Percentiles rank a stretch among this genome's conserved stretches.
Conservation (phyloP, 1,140 invertebrate species). For the Psix sp. region DNA sequence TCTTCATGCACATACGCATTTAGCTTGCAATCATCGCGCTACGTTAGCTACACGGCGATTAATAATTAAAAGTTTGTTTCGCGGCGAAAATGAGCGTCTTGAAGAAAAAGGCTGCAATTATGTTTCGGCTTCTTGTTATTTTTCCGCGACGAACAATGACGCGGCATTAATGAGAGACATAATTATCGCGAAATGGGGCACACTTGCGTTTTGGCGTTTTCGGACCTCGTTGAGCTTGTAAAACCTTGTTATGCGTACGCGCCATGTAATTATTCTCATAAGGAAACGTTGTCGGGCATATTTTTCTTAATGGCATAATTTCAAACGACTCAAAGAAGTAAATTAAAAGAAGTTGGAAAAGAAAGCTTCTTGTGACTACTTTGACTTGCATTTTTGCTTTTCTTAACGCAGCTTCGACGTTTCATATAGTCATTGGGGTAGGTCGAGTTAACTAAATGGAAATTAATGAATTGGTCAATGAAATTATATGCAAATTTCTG, state of each 20-base stretch:
- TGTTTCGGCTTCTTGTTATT: conserved; percentile 37
- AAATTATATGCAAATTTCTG: too few relatives aligned
- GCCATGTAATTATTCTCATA: conserved; percentile 25
- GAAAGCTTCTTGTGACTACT: conserved; percentile 33
- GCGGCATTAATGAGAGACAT: conserved; percentile 73
- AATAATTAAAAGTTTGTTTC: conserved; percentile 36
- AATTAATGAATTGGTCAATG: too few relatives aligned
- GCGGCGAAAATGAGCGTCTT: conserved; percentile 14
- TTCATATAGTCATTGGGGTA: too few relatives aligned
- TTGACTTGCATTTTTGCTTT: conserved; percentile 1
- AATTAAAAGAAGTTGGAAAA: conserved; percentile 41
- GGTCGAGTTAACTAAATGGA: too few relatives aligned
- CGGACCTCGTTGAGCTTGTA: conserved; percentile 35
- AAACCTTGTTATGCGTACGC: conserved; percentile 31
- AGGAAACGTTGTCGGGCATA: conserved; percentile 6
- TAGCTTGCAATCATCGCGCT: conserved; percentile 34
- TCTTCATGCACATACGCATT: conserved; percentile 48
- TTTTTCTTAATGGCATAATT: conserved; percentile 50
- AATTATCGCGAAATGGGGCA: conserved; percentile 68
- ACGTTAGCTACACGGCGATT: conserved; percentile 33
- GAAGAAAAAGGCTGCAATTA: conserved; percentile 49
- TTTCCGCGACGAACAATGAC: conserved; percentile 63
- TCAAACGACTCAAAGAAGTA: conserved; percentile 23
- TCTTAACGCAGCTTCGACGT: too few relatives aligned
- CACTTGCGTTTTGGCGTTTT: conserved; percentile 32